phyloP scores from a whole-genome alignment of 2,888 invertebrate genomes.

The Griposia aprilina region DNA sequence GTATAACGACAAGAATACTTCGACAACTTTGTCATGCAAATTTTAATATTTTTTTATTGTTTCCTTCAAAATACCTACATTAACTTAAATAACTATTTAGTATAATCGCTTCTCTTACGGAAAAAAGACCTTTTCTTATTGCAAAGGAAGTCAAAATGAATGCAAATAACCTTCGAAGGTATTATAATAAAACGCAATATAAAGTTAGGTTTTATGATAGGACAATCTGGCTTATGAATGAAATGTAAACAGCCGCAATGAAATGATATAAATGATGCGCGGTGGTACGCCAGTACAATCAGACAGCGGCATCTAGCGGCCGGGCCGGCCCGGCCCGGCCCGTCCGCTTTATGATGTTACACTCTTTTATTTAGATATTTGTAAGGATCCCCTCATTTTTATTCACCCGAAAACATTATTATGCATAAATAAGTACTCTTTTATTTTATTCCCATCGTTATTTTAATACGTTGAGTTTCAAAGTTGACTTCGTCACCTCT shows the following conservation, averaged over 20 bases:
- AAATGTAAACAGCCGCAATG: slow-evolving; percentile 89
- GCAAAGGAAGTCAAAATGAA: slow-evolving; percentile 48
- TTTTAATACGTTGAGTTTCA: slow-evolving; percentile 84
- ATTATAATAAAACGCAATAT: slow-evolving; percentile 73
- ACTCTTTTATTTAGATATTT: slow-evolving; percentile 89
- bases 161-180: slow-evolving; percentile 58
- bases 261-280: slow-evolving; percentile 88
- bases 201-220: slow-evolving; percentile 79
- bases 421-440: slow-evolving; percentile 88
- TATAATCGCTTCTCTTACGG: slow-evolving; percentile 9
- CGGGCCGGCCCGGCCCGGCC: slow-evolving; percentile 60
- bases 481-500: slow-evolving; percentile 86
- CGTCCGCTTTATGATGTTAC: slow-evolving; percentile 83
- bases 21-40: slow-evolving; percentile 44
- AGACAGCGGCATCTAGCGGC: slow-evolving; percentile 85
- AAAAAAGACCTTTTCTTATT: slow-evolving; percentile 29
- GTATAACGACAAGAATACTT: slow-evolving; percentile 35
- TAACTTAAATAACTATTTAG: slow-evolving; percentile 43
- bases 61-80: slow-evolving; percentile 26
- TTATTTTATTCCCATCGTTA: slow-evolving; percentile 89
- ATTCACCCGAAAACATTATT: slow-evolving; percentile 87
- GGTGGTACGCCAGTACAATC: slow-evolving; percentile 80
- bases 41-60: slow-evolving; percentile 40
- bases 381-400: slow-evolving; percentile 87
- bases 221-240: slow-evolving; percentile 86